Base-by-base conservation (phyloP, 2,797 vertebrate genomes). In the Dicrostonyx torquatus region DNA sequence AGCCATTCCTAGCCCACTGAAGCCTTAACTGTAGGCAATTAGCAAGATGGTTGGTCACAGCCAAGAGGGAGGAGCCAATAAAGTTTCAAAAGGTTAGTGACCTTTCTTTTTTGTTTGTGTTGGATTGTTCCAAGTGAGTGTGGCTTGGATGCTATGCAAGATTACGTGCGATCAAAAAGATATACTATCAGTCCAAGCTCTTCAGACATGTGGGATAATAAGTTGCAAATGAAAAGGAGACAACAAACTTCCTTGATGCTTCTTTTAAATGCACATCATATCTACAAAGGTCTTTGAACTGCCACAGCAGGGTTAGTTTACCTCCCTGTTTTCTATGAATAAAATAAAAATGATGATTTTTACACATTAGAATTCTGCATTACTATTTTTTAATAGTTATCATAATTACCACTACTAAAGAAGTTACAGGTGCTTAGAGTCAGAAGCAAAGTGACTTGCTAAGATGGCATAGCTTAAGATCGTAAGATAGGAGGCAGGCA, bases 351-450 rank as follows among this genome's bases (percentile, higher is more conserved):
- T 72, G 79, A 31, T 37, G 40, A 11, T 50, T 15, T 77, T 89
- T 80, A 87, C 37, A 75, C 50, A 75, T 84, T 91, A 84, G 11
- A 92, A 93, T 87, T 87, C n/a, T 78, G 87, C 62, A 34, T 84
- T 40, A 29, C 13, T 79, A 62, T 10, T 18, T 82, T 12, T 88
- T 17, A 53, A 6, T 79, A 89, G 77, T 75, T 90, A 86, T 89
- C 45, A 80, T 83, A 86, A 64, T 40, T 87, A 80, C 79, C 40
- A 82, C 1, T 84, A 40, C 60, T 79, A 62, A 89, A 45, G 24
- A 92, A 62, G 3, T 75, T 78, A 68, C 2, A 70, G 37, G 87
- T 89, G 75, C 8, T 45, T 75, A 34, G 13, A 29, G 17, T 89
- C 34, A 72, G 43, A 84, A 43, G 24, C n/a, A 86, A 15, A 10